A percentile compares a stretch with the other conserved stretches of the same genome.
Evolutionary conservation across 2,888 invertebrate genomes (phyloP).

Genomic region (Dryobotodes eremita): DNA sequence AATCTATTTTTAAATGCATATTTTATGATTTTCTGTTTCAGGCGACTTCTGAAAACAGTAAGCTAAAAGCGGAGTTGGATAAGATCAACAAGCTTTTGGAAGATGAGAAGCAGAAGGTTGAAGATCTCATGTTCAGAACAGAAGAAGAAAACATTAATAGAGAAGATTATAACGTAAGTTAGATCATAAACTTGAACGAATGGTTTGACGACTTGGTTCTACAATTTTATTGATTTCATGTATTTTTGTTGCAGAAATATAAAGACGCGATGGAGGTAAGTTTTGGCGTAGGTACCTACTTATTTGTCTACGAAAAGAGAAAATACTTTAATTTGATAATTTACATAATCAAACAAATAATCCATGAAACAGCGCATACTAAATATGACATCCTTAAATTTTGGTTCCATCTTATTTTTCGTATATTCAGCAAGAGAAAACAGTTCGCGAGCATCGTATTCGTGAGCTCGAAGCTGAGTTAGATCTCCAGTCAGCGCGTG

Average conservation of each 20-base stretch:
- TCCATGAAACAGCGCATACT: too few species aligned
- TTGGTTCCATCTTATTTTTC: neutral
- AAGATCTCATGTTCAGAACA: slow-evolving; percentile 97
- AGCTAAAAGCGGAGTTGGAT: slow-evolving; percentile 90
- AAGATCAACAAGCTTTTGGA: slow-evolving; percentile 92
- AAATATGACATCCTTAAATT: neutral
- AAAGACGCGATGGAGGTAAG: slow-evolving; percentile 88
- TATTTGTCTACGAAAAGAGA: neutral
- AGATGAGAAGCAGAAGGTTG: slow-evolving; percentile 95
- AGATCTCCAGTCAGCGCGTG: slow-evolving; percentile 81
- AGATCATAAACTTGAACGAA: neutral
- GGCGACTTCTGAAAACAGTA: slow-evolving; percentile 89
- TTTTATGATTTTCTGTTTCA: slow-evolving; percentile 66
- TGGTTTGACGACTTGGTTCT: neutral
- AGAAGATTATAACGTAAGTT: slow-evolving; percentile 96
- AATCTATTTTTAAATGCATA: too few species aligned
- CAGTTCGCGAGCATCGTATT: slow-evolving; percentile 89
- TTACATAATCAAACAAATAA: too few species aligned
- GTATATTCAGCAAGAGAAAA: slow-evolving; percentile 79
- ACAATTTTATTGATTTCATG: slow-evolving; percentile 6
- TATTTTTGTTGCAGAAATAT: slow-evolving; percentile 84
- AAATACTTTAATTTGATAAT: neutral
- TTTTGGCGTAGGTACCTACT: neutral
- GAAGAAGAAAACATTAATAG: slow-evolving; percentile 98
- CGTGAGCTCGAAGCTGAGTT: slow-evolving; percentile 84